Evolutionary conservation across 2,888 invertebrate genomes (phyloP).

Genomic region (Callyntrura sp.): DNA sequence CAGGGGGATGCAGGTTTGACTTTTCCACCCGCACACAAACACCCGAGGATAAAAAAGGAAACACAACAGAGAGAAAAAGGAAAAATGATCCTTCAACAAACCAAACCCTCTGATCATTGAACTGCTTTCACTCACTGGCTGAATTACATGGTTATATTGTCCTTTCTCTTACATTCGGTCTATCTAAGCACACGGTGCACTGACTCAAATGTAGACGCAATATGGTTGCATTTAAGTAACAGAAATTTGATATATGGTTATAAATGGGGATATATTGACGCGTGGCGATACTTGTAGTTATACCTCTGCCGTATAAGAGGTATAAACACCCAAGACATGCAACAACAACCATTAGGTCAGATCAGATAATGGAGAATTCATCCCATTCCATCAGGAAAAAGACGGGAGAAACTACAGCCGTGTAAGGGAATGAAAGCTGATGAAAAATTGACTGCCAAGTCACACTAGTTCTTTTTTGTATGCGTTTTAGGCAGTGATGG

Average conservation of each 20-base stretch:
- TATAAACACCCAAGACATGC: background rate
- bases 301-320: background rate
- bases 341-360: constrained; percentile 65
- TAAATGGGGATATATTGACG: constrained; percentile 1
- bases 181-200: background rate
- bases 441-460: constrained; percentile 76
- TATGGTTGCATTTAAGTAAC: constrained; percentile 66
- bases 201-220: constrained; percentile 46
- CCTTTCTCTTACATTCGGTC: too few relatives aligned
- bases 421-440: constrained; percentile 42
- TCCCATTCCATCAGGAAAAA: constrained; percentile 68
- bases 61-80: constrained; percentile 50
- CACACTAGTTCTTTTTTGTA: constrained; percentile 15
- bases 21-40: constrained; percentile 63
- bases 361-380: constrained; percentile 69
- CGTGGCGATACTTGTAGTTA: background rate
- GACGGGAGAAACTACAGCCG: constrained; percentile 4
- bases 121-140: constrained; percentile 52
- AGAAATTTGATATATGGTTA: constrained; percentile 41
- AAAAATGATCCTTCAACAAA: constrained; percentile 61
- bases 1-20: constrained; percentile 45
- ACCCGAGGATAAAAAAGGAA: constrained; percentile 56
- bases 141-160: background rate
- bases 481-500: background rate
- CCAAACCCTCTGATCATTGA: constrained; percentile 65